These are phyloP conservation scores for Sipha maydis DNA, from an alignment of 2,888 invertebrate genomes.

Conservation along the genomic window DNA sequence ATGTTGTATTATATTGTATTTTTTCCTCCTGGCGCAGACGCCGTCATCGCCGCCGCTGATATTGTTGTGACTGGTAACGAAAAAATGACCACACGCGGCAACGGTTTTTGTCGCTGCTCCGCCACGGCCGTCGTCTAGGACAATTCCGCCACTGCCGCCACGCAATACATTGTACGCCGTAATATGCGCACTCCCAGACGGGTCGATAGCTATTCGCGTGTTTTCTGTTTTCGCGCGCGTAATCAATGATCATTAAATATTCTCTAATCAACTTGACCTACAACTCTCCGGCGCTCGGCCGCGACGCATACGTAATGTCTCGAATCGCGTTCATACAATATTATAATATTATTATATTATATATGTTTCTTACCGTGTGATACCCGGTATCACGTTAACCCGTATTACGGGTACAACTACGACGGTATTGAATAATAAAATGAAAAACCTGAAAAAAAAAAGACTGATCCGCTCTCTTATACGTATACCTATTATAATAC, in stretches of 20 bases:
- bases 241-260: constrained; percentile 28
- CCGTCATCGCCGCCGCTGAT: not conserved
- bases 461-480: constrained; percentile 29
- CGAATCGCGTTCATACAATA: not conserved
- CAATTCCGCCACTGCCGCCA: not conserved
- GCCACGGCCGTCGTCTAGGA: not conserved
- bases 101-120: not conserved
- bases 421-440: not conserved
- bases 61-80: constrained; percentile 3
- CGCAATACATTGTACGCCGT: not conserved
- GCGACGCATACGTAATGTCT: not conserved
- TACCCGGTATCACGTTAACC: no score
- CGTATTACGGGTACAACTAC: no score
- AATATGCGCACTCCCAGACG: not conserved
- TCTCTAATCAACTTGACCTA: constrained; percentile 49
- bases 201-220: constrained; percentile 1
- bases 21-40: not conserved
- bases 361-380: not conserved
- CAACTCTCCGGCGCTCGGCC: not conserved
- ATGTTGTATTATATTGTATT: not conserved
- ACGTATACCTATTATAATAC: no score
- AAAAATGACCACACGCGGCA: not conserved
- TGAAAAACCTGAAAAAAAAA: constrained; percentile 11
- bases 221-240: not conserved
- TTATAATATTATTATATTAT: not conserved